phyloP scores from a whole-genome alignment of 2,797 vertebrate species.

The Galaxias olidus region DNA sequence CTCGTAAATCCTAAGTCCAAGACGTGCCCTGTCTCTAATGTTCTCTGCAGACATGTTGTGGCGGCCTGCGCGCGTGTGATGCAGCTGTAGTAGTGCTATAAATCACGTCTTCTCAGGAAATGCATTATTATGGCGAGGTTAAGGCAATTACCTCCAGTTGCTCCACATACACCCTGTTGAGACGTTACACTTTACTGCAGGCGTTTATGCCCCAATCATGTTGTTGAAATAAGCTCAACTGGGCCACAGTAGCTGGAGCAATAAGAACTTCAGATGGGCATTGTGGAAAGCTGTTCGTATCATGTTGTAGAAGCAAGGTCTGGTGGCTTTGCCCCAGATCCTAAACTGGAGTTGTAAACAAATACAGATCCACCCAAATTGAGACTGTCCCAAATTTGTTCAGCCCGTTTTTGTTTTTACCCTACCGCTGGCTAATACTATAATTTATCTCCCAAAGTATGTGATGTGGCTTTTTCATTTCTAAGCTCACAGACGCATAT shows the following conservation, averaged over 20 bases:
- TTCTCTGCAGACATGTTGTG: slow-evolving; percentile 71
- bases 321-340: neutral
- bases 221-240: too few species aligned
- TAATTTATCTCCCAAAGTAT: slow-evolving; percentile 64
- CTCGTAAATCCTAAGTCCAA: slow-evolving; percentile 67
- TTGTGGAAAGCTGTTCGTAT: too few species aligned
- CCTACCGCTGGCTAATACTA: slow-evolving; percentile 46
- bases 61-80: slow-evolving; percentile 39
- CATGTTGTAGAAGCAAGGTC: neutral
- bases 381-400: slow-evolving; percentile 57
- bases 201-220: too few species aligned
- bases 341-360: slow-evolving; percentile 47
- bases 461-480: slow-evolving; percentile 71
- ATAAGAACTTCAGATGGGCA: too few species aligned
- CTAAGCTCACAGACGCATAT: slow-evolving; percentile 58
- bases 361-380: slow-evolving; percentile 28
- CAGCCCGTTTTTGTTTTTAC: slow-evolving; percentile 47
- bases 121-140: slow-evolving; percentile 43
- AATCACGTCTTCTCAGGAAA: slow-evolving; percentile 61
- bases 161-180: slow-evolving; percentile 20
- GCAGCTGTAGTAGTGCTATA: slow-evolving; percentile 58
- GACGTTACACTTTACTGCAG: neutral
- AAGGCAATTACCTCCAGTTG: slow-evolving; percentile 17
- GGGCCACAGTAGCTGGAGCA: too few species aligned
- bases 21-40: slow-evolving; percentile 56